Base-by-base conservation (phyloP, 2,888 invertebrate genomes). In the Cephus nigrinus region DNA sequence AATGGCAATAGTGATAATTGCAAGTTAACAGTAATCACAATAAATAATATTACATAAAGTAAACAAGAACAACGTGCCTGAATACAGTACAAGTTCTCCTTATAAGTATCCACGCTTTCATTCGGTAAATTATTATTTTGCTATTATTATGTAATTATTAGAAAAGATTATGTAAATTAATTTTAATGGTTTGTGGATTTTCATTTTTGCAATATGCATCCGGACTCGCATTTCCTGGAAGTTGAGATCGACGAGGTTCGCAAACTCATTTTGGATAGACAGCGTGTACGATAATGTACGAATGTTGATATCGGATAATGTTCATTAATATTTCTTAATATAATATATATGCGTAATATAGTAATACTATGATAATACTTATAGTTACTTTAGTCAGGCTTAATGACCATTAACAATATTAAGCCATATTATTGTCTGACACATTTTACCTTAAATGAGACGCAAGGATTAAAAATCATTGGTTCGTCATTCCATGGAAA, bases 381-480 rank as follows among this genome's bases (percentile, higher is more conserved):
- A 78, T 30, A 69, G 73, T 73, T 74, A 74, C 68, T 78, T 78
- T 78, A 78, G 76, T 76, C 78, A 76, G 78, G 78, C 75, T 80
- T 78, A 32, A 71, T 78, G 73, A 68, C 72, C 75, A 72, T 72
- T 79, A 76, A 79, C 75, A 77, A 72, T 80, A 79, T 79, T 78
- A 83, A 78, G 82, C 82, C 78, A 78, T 75, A 79, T 84, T 84
- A 84, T 84, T 84, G 84, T 84, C 84, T 80, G 82, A 83, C 82
- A 83, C 82, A 81, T 81, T 82, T 82, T 76, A 76, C 23, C 75
- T 78, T 78, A 75, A 36, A 35, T 68, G 72, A 77, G 77, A 40
- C 32, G 76, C 35, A 33, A 68, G 73, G 33, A 31, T 68, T 35
- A 68, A 68, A 30, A 68, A 68, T 68, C 32, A 69, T 75, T n/a